Percentiles rank a stretch among this genome's conserved stretches.
Conservation (phyloP, 2,888 invertebrate genomes). For the Xiphydria camelus region DNA sequence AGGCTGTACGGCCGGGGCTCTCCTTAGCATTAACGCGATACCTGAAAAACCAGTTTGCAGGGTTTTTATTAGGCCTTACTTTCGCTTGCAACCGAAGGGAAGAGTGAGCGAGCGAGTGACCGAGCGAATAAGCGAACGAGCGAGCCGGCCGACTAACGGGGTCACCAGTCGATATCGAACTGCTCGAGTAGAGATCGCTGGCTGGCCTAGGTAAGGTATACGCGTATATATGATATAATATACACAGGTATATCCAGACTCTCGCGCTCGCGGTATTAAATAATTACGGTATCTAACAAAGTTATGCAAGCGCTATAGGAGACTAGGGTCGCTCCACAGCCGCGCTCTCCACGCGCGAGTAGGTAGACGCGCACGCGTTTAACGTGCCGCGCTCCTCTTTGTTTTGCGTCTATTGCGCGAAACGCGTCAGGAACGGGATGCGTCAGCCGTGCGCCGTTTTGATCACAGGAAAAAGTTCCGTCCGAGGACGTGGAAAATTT, state of each 20-base stretch:
- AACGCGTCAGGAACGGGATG: too few species aligned
- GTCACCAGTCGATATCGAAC: slow-evolving; percentile 44
- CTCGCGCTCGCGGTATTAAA: slow-evolving; percentile 28
- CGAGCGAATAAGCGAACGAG: slow-evolving; percentile 4
- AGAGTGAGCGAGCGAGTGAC: slow-evolving; percentile 35
- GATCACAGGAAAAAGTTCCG: too few species aligned
- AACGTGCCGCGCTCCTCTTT: too few species aligned
- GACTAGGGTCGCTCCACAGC: slow-evolving; percentile 3
- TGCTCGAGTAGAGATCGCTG: slow-evolving; percentile 21
- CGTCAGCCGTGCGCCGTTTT: too few species aligned
- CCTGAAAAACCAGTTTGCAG: slow-evolving; percentile 52
- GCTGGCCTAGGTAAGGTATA: background rate
- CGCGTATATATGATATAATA: slow-evolving; percentile 1
- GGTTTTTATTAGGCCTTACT: slow-evolving; percentile 42
- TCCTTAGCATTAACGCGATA: slow-evolving; percentile 45
- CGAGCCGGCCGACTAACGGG: slow-evolving; percentile 15
- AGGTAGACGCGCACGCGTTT: too few species aligned
- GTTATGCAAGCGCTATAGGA: slow-evolving; percentile 29
- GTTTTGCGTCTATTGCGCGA: too few species aligned
- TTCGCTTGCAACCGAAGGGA: slow-evolving; percentile 50
- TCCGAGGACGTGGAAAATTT: too few species aligned
- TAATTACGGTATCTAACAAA: slow-evolving; percentile 36
- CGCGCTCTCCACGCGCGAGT: too few species aligned
- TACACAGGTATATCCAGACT: slow-evolving; percentile 15
- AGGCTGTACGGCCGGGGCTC: slow-evolving; percentile 19